phyloP scores from a whole-genome alignment of 2,113 vertebrate genomes.

The Shinisaurus crocodilurus region DNA sequence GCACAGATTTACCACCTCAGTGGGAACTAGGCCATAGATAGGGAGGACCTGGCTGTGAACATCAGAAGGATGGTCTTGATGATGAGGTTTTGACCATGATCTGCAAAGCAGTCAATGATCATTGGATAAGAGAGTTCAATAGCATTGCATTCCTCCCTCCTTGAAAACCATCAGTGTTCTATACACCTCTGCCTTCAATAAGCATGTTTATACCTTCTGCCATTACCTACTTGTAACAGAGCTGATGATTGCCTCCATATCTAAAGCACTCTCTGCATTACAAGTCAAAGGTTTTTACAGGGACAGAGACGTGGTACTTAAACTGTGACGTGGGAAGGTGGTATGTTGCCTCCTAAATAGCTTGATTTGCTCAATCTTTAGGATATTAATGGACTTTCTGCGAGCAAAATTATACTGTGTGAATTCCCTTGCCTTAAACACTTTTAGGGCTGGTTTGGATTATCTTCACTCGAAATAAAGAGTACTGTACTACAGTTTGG shows the following conservation, averaged over 20 bases:
- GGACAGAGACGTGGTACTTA: rapidly evolving
- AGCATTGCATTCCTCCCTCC: not conserved
- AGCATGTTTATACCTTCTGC: not conserved
- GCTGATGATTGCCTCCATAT: not conserved
- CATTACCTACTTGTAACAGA: conserved; percentile 16
- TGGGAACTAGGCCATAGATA: not conserved
- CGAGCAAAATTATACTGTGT: not conserved
- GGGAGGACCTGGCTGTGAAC: not conserved
- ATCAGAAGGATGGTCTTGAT: not conserved
- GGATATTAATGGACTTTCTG: conserved; percentile 26
- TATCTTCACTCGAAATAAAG: not conserved
- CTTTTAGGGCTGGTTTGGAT: conserved; percentile 5
- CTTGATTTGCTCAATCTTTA: conserved; percentile 1
- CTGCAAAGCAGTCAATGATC: not conserved
- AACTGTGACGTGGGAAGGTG: not conserved
- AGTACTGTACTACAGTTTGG: too few species aligned
- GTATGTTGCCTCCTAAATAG: conserved; percentile 26
- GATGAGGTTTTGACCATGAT: not conserved
- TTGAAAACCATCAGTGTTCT: not conserved
- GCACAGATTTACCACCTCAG: not conserved
- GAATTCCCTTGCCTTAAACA: not conserved
- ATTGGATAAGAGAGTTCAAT: not conserved
- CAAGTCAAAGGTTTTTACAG: not conserved
- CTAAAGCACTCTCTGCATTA: conserved; percentile 20
- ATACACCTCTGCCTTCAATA: not conserved